Evolutionary conservation across 2,797 vertebrate species (phyloP).

Genomic region (Tauraco hartlaubi): DNA sequence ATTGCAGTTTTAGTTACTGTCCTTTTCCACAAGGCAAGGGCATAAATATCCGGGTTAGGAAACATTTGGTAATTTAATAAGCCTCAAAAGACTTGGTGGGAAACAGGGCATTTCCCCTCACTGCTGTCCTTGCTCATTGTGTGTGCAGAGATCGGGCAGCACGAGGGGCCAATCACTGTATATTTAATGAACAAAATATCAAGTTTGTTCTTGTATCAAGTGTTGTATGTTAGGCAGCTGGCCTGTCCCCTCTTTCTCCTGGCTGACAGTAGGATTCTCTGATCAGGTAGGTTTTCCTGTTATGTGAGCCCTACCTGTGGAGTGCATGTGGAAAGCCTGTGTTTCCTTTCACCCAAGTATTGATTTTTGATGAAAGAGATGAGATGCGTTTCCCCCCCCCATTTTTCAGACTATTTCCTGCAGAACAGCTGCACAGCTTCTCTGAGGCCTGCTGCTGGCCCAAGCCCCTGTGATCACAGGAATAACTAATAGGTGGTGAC

Average conservation of each 20-base stretch:
- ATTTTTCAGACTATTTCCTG: neutral
- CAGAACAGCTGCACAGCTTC: neutral
- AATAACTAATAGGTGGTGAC: neutral
- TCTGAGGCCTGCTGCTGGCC: neutral
- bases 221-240: constrained; percentile 12
- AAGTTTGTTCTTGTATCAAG: neutral
- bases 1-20: neutral
- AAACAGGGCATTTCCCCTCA: neutral
- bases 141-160: neutral
- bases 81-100: neutral
- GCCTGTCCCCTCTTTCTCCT: neutral
- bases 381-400: rapidly evolving
- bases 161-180: neutral
- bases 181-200: constrained; percentile 49
- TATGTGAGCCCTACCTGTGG: neutral
- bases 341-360: neutral
- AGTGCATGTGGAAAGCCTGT: neutral
- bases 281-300: constrained; percentile 2
- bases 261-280: neutral
- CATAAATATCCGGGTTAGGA: neutral
- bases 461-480: neutral
- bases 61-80: neutral
- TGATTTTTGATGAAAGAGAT: neutral
- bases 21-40: neutral
- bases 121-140: neutral